Evolutionary conservation across 2,888 invertebrate species (phyloP).

Genomic region (Trisateles emortualis): DNA sequence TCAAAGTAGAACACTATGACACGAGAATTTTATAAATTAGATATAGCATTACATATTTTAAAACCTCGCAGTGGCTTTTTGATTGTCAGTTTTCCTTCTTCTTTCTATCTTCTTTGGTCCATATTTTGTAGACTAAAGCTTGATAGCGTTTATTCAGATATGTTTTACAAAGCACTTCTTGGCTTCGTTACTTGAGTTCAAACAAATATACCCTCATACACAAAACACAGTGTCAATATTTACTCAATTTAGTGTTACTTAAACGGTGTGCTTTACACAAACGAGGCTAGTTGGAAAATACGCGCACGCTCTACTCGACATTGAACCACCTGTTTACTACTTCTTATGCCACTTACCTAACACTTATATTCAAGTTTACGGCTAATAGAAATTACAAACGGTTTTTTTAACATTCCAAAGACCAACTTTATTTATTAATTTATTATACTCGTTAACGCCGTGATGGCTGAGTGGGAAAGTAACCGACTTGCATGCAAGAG

Average conservation of each 20-base stretch:
- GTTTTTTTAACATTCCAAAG: background rate
- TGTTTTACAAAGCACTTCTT: background rate
- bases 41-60: too few relatives aligned
- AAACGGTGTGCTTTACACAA: conserved; percentile 28
- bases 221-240: conserved; percentile 9
- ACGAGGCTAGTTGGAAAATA: conserved; percentile 48
- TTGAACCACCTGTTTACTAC: conserved; percentile 49
- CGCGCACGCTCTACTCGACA: conserved; percentile 48
- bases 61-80: too few relatives aligned
- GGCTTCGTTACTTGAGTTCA: background rate
- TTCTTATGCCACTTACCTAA: conserved; percentile 47
- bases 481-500: too few relatives aligned
- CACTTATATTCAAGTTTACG: conserved; percentile 47
- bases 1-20: too few relatives aligned
- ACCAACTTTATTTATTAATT: too few relatives aligned
- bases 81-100: too few relatives aligned
- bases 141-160: too few relatives aligned
- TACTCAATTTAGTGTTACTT: conserved; percentile 9
- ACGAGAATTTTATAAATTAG: too few relatives aligned
- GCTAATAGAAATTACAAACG: conserved; percentile 15
- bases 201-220: background rate
- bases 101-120: too few relatives aligned
- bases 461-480: too few relatives aligned
- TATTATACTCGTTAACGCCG: too few relatives aligned
- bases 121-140: too few relatives aligned